These are phyloP conservation scores for Sebastes iracundus DNA, from an alignment of 2,797 vertebrate genomes.

Conservation along the genomic window DNA sequence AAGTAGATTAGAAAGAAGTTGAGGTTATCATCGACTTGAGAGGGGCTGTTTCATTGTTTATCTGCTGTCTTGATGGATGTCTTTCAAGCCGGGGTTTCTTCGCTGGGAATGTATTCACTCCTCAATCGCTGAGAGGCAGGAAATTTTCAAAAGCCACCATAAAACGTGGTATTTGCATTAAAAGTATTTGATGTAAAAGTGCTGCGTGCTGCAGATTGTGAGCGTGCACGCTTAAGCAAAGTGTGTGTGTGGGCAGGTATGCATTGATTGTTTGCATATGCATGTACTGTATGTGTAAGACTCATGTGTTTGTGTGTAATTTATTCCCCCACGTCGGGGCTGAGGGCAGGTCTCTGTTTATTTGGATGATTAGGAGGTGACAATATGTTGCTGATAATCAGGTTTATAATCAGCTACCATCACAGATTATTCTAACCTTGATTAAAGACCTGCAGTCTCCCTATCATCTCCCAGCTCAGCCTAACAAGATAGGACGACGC, in stretches of 20 bases:
- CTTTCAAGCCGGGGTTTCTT: slow-evolving; percentile 62
- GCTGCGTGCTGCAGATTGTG: slow-evolving; percentile 49
- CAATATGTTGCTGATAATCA: slow-evolving; percentile 80
- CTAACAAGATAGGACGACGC: slow-evolving; percentile 74
- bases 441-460: slow-evolving; percentile 82
- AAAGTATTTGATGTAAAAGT: slow-evolving; percentile 68
- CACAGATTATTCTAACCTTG: slow-evolving; percentile 83
- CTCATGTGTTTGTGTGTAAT: slow-evolving; percentile 45
- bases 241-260: background rate
- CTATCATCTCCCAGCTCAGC: slow-evolving; percentile 78
- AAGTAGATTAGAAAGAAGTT: slow-evolving; percentile 77
- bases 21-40: slow-evolving; percentile 70
- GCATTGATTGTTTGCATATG: slow-evolving; percentile 29
- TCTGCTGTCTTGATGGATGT: slow-evolving; percentile 70
- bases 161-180: slow-evolving; percentile 68
- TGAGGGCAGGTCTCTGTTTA: slow-evolving; percentile 73
- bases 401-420: slow-evolving; percentile 82
- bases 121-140: slow-evolving; percentile 51
- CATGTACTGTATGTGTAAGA: slow-evolving; percentile 18
- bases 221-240: background rate
- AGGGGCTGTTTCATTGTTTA: slow-evolving; percentile 72
- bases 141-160: slow-evolving; percentile 56
- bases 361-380: slow-evolving; percentile 80
- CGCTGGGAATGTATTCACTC: slow-evolving; percentile 33
- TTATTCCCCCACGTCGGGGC: slow-evolving; percentile 64